Evolutionary conservation across 1,140 invertebrate genomes (phyloP), one percentile per base, ranked within the genome.

Genomic region (Venustaconcha ellipsiformis): DNA sequence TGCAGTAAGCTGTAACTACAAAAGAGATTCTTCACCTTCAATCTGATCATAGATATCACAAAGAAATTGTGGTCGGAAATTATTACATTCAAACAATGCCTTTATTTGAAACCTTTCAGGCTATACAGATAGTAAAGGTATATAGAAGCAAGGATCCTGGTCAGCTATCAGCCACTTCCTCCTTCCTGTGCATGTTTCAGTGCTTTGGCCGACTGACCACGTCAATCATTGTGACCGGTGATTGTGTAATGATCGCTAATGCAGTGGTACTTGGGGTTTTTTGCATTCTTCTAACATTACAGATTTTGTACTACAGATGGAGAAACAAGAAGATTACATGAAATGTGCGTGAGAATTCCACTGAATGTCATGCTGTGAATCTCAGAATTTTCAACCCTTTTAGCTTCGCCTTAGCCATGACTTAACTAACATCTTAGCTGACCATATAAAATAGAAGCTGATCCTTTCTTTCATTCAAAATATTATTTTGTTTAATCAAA

Each of bases 101-200:
- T 48, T 8, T 48, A 48, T 48, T 48, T 67, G 37, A 60, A 18
- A 67, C 6, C 56, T 76, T 76, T 11, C 63, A 76, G 74, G 15
- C 71, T 15, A 70, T 76, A 60, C 74, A 76, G 20, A 76, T 76
- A 69, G 70, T 70, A 18, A 76, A 76, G 56, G 71, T 63, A 37
- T 69, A 71, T 60, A 76, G 67, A 57, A 70, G 62, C 20, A 76
- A 76, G 26, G 26, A 71, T 62, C 67, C 74, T 48, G 74, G 74
- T 17, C 74, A 76, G 62, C 69, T 76, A 18, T 76, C 74, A 15
- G 74, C 74, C 1, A 71, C 69, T 18, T 70, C 74, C 30, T 30
- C 74, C 12, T 76, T 76, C 71, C 55, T 76, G n/a, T 76, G 74
- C 37, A 76, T 76, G 30, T 76, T 76, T 30, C 74, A 76, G 66